Base-by-base conservation (phyloP, 2,113 vertebrate species). In the Carassius gibelio region DNA sequence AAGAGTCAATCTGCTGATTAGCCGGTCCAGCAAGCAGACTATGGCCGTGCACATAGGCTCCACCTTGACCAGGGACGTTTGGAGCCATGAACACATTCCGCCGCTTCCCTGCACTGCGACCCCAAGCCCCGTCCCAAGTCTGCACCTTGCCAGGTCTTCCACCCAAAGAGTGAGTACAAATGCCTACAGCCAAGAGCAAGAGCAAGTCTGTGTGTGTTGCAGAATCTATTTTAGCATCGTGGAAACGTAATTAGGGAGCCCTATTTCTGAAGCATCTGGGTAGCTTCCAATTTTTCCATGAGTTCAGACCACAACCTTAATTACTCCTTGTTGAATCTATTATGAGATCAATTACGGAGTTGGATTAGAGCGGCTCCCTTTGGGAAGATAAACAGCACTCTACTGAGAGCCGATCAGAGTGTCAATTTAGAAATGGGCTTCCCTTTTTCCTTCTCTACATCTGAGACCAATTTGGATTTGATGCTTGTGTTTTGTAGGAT, bases 1-100 rank as follows among this genome's bases (percentile, higher is more conserved):
- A 89, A 95, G 96, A 89, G 97, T 99, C 85, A 95, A 96, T 88
- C 93, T 99, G 90, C 89, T 97, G 48, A 95, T 99, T 89, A 96
- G 95, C 75, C 95, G 97, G 87, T 91, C 96, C 36, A 92, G 91
- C 91, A 99, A 98, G 89, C 92, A 95, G 7, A 96, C 95, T 83
- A 94, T 94, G 0, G 93, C 92, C 26, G 93, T 93, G 3, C 93
- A 93, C 19, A 92, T 93, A 34, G 93, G 94, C 85, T 94, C 95
- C 66, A 96, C 91, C 88, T 93, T 95, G 85, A 90, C 93, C 85
- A 95, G 97, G 90, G 97, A 99, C 87, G 90, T 94, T 0, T 97
- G 95, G 89, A 94, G 92, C 90, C 96, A 95, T 87, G 95, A 94
- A 90, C 95, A 93, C 94, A 96, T 94, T 90, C 92, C 89, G 91